These are phyloP conservation scores for Sitophilus oryzae DNA, from an alignment of 1,140 invertebrate genomes.

Conservation along the genomic window DNA sequence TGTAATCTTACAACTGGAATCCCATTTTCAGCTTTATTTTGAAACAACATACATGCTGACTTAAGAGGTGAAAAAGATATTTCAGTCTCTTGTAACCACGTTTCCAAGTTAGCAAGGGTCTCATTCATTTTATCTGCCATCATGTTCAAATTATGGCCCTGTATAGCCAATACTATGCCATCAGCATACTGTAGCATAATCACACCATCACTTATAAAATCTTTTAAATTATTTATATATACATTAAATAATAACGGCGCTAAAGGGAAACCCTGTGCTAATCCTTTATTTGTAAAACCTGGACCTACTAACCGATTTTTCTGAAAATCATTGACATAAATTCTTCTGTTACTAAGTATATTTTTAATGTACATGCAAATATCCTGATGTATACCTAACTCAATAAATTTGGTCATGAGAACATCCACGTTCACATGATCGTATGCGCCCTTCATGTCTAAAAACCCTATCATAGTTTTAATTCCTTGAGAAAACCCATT, in stretches of 20 bases:
- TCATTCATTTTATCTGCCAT: not conserved
- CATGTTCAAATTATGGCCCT: not conserved
- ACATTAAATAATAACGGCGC: not conserved
- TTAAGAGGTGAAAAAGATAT: too few relatives aligned
- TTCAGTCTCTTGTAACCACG: not conserved
- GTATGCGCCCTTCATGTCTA: conserved; percentile 1
- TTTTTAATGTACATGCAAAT: not conserved
- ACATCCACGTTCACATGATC: not conserved
- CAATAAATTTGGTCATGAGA: not conserved
- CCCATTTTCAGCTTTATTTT: not conserved
- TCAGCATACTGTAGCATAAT: not conserved
- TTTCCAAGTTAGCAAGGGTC: not conserved
- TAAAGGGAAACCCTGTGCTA: too few relatives aligned
- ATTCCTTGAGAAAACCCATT: not conserved
- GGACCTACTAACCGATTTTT: too few relatives aligned
- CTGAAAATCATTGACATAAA: too few relatives aligned
- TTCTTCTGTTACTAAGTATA: not conserved
- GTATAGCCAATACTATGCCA: not conserved
- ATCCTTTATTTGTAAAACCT: too few relatives aligned
- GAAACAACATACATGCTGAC: not conserved
- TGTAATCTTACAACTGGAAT: not conserved
- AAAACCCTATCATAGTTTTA: not conserved
- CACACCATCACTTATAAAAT: not conserved
- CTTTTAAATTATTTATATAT: not conserved
- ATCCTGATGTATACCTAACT: not conserved